phyloP scores from a whole-genome alignment of 2,113 vertebrate species.

The Octodon degus region DNA sequence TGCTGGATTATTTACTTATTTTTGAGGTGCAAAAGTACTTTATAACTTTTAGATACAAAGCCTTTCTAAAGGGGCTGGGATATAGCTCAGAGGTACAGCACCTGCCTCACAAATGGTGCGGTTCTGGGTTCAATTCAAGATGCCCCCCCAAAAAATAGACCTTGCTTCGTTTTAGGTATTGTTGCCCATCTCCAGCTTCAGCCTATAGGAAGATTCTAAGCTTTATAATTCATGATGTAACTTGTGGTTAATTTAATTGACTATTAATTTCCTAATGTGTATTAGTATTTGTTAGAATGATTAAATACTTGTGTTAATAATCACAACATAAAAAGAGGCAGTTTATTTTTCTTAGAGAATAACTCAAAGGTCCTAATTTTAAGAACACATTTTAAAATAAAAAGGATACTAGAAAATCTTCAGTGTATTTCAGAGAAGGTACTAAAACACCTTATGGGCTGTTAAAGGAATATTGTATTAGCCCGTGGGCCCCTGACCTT shows the following conservation, averaged over 20 bases:
- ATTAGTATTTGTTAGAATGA: constrained; percentile 44
- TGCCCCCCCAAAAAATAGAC: no score
- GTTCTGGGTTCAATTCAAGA: no score
- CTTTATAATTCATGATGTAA: constrained; percentile 22
- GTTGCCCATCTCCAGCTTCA: neutral
- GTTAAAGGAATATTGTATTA: neutral
- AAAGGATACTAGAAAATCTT: constrained; percentile 46
- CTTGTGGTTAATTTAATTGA: constrained; percentile 46
- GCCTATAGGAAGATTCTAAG: neutral
- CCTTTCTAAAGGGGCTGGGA: neutral
- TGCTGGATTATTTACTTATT: neutral
- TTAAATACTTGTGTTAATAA: neutral
- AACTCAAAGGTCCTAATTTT: neutral
- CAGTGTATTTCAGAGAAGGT: neutral
- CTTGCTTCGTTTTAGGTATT: neutral
- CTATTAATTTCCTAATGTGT: constrained; percentile 56
- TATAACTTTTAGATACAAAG: neutral
- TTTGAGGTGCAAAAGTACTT: neutral
- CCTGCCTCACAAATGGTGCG: no score
- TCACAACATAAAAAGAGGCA: neutral
- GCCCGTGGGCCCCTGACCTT: neutral
- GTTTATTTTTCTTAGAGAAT: neutral
- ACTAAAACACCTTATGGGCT: neutral
- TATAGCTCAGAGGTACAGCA: no score
- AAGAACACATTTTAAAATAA: constrained; percentile 31